Percentiles rank a stretch among this genome's conserved stretches.
Conservation (phyloP, 2,113 vertebrate species). For the Hippocampus barbouri region DNA sequence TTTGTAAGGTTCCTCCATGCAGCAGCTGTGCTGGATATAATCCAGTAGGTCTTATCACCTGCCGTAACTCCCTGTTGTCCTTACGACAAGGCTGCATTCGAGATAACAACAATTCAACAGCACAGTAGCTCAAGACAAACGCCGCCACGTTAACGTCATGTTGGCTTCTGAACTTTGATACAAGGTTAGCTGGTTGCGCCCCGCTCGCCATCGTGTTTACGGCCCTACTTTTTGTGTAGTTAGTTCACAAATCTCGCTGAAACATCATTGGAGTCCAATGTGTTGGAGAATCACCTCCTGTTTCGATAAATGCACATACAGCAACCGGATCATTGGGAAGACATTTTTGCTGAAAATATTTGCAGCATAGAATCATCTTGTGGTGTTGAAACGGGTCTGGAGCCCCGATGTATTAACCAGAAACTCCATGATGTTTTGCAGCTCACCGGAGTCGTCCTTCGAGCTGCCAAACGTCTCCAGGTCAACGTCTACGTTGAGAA, state of each 20-base stretch:
- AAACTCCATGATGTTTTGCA: conserved; percentile 51
- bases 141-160: neutral
- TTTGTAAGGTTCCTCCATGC: neutral
- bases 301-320: neutral
- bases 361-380: neutral
- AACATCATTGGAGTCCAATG: neutral
- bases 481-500: conserved; percentile 81
- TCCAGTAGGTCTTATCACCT: conserved; percentile 33
- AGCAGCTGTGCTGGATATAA: conserved; percentile 40
- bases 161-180: neutral
- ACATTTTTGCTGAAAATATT: neutral
- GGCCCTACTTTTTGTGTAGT: neutral
- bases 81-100: neutral
- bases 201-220: neutral
- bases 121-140: neutral
- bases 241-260: neutral
- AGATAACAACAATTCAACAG: conserved; percentile 9
- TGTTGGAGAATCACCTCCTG: neutral
- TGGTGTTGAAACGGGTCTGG: too few relatives aligned
- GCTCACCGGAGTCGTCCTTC: conserved; percentile 86
- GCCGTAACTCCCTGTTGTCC: neutral
- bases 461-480: conserved; percentile 85
- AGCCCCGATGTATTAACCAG: neutral
- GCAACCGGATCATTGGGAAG: neutral
- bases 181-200: neutral